phyloP scores from a whole-genome alignment of 1,140 invertebrate genomes.

The Drosophila albomicans region DNA sequence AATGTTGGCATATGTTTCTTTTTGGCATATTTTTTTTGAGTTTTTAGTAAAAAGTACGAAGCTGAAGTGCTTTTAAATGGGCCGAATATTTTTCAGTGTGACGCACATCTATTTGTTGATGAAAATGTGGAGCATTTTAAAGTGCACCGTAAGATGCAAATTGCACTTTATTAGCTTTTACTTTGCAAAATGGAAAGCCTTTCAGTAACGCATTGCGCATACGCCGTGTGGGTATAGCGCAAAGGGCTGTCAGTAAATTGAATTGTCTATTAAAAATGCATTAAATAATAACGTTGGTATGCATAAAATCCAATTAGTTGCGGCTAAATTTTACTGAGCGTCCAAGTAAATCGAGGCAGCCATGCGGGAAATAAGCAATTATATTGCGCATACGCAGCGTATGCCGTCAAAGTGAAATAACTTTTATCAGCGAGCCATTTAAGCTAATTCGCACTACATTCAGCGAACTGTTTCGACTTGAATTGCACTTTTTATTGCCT shows the following conservation, averaged over 20 bases:
- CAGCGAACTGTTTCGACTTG: background rate
- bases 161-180: slow-evolving; percentile 16
- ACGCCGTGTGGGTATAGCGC: background rate
- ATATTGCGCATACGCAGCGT: slow-evolving; percentile 32
- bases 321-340: background rate
- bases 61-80: background rate
- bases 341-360: background rate
- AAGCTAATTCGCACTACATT: slow-evolving; percentile 15
- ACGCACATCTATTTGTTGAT: slow-evolving; percentile 7
- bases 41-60: background rate
- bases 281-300: slow-evolving; percentile 24
- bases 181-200: background rate
- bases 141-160: background rate
- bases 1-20: too few species aligned
- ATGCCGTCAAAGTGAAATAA: background rate
- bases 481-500: slow-evolving; percentile 30
- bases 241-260: slow-evolving; percentile 16
- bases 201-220: slow-evolving; percentile 15
- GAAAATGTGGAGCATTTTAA: background rate
- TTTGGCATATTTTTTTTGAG: background rate
- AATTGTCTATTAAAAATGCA: slow-evolving; percentile 24
- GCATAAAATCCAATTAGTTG: slow-evolving; percentile 37
- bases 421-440: slow-evolving; percentile 4
- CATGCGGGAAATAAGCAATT: slow-evolving; percentile 16
- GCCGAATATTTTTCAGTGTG: background rate